A percentile compares a stretch with the other conserved stretches of the same genome.
phyloP scores from a whole-genome alignment of 2,888 invertebrate genomes.

The Folsomia candida region DNA sequence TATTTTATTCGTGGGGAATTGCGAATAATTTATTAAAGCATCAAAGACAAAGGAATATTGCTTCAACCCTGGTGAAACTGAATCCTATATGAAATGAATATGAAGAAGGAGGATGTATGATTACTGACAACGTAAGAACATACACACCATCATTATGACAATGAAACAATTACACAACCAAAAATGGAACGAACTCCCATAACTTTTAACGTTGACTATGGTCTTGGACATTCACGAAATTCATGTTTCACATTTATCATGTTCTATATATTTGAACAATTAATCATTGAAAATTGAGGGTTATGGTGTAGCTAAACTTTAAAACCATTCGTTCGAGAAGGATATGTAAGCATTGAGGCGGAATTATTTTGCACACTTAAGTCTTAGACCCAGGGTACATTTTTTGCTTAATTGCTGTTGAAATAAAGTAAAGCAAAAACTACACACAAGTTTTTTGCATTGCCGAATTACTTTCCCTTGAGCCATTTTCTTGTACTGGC shows the following conservation, averaged over 20 bases:
- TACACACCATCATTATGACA: neutral
- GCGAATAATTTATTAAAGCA: too few species aligned
- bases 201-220: neutral
- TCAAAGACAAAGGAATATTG: too few species aligned
- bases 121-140: neutral
- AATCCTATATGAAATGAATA: too few species aligned
- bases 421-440: neutral
- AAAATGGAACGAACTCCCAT: neutral
- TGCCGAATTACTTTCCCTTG: neutral
- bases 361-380: neutral
- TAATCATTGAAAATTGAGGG: neutral
- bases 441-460: neutral
- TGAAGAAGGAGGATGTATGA: neutral
- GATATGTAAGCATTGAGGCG: too few species aligned
- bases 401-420: neutral
- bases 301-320: neutral
- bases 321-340: neutral
- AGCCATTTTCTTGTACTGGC: neutral
- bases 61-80: too few species aligned
- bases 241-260: constrained; percentile 1
- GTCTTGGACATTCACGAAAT: neutral
- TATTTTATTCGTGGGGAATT: too few species aligned
- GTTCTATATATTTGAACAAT: neutral
- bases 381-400: neutral
- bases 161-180: neutral